A percentile compares a stretch with the other conserved stretches of the same genome.
These are phyloP conservation scores for Sericinus montela DNA, from an alignment of 2,888 invertebrate species.

Conservation along the genomic window DNA sequence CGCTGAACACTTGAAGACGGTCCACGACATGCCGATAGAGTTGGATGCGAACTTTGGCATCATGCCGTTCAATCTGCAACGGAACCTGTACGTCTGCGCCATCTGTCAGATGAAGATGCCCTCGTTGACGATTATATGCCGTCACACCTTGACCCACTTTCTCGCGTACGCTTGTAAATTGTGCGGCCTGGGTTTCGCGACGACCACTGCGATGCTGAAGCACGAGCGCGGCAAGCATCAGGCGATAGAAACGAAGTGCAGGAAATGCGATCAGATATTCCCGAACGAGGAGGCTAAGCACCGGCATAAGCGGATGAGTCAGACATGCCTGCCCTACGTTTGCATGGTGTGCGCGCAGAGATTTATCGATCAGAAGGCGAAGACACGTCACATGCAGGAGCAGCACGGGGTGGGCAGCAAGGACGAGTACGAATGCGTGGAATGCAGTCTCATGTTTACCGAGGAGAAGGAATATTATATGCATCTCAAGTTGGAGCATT, in stretches of 20 bases:
- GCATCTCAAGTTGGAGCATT: conserved; percentile 61
- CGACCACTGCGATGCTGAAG: conserved; percentile 53
- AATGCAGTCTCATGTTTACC: conserved; percentile 53
- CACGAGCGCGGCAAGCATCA: conserved; percentile 63
- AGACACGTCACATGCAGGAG: conserved; percentile 57
- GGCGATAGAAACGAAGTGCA: conserved; percentile 36
- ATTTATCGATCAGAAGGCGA: conserved; percentile 54
- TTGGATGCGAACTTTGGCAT: conserved; percentile 50
- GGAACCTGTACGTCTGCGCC: conserved; percentile 51
- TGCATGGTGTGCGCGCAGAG: conserved; percentile 60
- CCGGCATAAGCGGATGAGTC: conserved; percentile 53
- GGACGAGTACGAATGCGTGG: conserved; percentile 44
- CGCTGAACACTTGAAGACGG: conserved; percentile 42
- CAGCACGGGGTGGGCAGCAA: conserved; percentile 52
- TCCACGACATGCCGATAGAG: conserved; percentile 43
- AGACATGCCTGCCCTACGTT: conserved; percentile 63
- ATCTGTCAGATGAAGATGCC: conserved; percentile 58
- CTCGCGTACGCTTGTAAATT: conserved; percentile 62
- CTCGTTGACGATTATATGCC: conserved; percentile 54
- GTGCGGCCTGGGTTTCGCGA: conserved; percentile 63
- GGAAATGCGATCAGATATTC: conserved; percentile 38
- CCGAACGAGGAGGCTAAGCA: conserved; percentile 66
- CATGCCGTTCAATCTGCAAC: conserved; percentile 60
- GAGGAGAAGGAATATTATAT: conserved; percentile 57
- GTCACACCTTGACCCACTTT: conserved; percentile 66